These are phyloP conservation scores for Macquaria australasica DNA, from an alignment of 2,113 vertebrate genomes.

Conservation along the genomic window DNA sequence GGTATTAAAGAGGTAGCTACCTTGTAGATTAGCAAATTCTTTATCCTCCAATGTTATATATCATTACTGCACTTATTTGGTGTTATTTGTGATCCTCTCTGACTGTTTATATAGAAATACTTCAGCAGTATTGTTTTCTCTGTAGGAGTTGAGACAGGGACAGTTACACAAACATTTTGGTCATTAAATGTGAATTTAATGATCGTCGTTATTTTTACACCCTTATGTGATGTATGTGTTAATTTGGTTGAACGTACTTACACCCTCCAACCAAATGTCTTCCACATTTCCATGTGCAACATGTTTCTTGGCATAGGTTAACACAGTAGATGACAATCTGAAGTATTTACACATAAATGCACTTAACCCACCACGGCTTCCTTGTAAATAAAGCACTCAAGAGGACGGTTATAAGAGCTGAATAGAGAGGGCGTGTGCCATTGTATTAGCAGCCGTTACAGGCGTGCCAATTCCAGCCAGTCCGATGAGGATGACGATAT, in stretches of 20 bases:
- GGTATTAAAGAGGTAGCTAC: background rate
- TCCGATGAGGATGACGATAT: constrained; percentile 12
- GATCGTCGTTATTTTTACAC: background rate
- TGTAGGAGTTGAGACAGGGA: background rate
- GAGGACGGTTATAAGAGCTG: constrained; percentile 12
- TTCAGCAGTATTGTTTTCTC: background rate
- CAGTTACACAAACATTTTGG: background rate
- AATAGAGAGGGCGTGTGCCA: constrained; percentile 42
- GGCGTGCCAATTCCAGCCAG: constrained; percentile 40
- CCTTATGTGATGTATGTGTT: background rate
- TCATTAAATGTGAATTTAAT: background rate
- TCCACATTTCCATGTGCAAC: background rate
- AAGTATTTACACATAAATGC: background rate
- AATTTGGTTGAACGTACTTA: background rate
- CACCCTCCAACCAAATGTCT: background rate
- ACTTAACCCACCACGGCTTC: background rate
- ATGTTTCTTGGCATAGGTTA: background rate
- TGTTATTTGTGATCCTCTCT: background rate
- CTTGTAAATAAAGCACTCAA: constrained; percentile 8
- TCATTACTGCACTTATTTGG: background rate
- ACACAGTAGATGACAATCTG: background rate
- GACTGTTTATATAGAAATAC: background rate
- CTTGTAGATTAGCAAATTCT: background rate
- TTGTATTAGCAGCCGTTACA: constrained; percentile 32
- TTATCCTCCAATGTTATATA: background rate